A percentile compares a stretch with the other conserved stretches of the same genome.
phyloP scores from a whole-genome alignment of 2,113 vertebrate species.

The Triplophysa tibetana region DNA sequence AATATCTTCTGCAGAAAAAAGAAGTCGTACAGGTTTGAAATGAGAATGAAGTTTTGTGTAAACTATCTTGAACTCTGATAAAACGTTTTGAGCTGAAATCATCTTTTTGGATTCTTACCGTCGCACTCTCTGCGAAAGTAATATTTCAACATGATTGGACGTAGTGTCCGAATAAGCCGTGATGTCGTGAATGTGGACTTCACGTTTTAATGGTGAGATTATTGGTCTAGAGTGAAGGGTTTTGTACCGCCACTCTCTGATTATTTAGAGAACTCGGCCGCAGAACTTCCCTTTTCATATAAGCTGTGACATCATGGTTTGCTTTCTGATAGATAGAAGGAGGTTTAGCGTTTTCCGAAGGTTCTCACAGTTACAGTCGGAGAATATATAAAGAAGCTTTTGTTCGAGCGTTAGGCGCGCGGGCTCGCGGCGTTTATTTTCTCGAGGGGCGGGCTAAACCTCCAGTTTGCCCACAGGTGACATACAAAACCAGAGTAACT shows the following conservation, averaged over 20 bases:
- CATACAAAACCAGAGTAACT: constrained; percentile 49
- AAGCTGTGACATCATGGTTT: constrained; percentile 40
- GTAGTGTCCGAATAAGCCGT: neutral
- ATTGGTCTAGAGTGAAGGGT: constrained; percentile 59
- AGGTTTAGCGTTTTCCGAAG: constrained; percentile 29
- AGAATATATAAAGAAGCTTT: constrained; percentile 37
- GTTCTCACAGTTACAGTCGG: constrained; percentile 36
- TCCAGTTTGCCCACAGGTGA: constrained; percentile 38
- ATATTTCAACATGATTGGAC: neutral
- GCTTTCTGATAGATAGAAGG: constrained; percentile 36
- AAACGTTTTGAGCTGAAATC: too few relatives aligned
- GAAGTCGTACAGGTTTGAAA: too few relatives aligned
- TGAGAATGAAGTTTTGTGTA: too few relatives aligned
- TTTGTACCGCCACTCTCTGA: neutral
- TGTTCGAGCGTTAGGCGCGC: neutral
- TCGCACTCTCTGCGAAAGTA: neutral
- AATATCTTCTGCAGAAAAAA: too few relatives aligned
- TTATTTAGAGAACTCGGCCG: constrained; percentile 10
- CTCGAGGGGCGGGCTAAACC: neutral
- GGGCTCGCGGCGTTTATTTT: constrained; percentile 12
- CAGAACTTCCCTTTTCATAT: constrained; percentile 16
- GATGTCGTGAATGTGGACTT: neutral
- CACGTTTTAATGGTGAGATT: constrained; percentile 51
- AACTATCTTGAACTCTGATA: too few relatives aligned
- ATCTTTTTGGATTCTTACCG: too few relatives aligned